These are phyloP conservation scores for Sphenopsis melanotis DNA, from an alignment of 2,797 vertebrate species.

Conservation along the genomic window DNA sequence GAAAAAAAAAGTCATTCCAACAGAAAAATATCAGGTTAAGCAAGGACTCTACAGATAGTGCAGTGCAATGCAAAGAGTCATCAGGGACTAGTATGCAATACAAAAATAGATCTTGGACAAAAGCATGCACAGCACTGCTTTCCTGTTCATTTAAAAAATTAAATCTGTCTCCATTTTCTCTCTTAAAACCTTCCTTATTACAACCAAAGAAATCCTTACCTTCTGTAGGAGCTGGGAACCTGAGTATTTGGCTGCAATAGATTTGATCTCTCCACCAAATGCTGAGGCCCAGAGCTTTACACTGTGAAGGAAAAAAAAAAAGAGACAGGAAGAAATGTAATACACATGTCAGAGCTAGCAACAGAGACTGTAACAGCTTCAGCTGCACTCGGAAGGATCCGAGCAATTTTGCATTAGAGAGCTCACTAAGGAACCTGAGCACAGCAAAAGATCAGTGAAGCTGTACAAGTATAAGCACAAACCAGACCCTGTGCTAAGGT, in stretches of 20 bases:
- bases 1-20: background rate
- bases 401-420: background rate
- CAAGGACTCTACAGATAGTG: conserved; percentile 47
- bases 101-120: conserved; percentile 50
- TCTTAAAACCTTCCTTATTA: conserved; percentile 36
- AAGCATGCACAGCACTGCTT: conserved; percentile 38
- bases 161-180: conserved; percentile 74
- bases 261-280: conserved; percentile 98
- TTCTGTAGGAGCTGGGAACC: conserved; percentile 98
- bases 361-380: conserved; percentile 36
- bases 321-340: conserved; percentile 60
- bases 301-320: conserved; percentile 65
- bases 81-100: conserved; percentile 10
- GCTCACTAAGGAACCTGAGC: background rate
- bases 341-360: conserved; percentile 48
- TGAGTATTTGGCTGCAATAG: conserved; percentile 97
- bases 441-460: background rate
- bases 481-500: background rate
- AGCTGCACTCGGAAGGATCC: background rate
- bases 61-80: conserved; percentile 41
- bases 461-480: background rate
- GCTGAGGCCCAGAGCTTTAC: conserved; percentile 99
- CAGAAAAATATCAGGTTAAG: conserved; percentile 64
- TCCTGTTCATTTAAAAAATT: conserved; percentile 62
- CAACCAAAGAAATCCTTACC: conserved; percentile 77